These are phyloP conservation scores for Mycogona germanica DNA, from an alignment of 2,888 invertebrate genomes.

Conservation along the genomic window DNA sequence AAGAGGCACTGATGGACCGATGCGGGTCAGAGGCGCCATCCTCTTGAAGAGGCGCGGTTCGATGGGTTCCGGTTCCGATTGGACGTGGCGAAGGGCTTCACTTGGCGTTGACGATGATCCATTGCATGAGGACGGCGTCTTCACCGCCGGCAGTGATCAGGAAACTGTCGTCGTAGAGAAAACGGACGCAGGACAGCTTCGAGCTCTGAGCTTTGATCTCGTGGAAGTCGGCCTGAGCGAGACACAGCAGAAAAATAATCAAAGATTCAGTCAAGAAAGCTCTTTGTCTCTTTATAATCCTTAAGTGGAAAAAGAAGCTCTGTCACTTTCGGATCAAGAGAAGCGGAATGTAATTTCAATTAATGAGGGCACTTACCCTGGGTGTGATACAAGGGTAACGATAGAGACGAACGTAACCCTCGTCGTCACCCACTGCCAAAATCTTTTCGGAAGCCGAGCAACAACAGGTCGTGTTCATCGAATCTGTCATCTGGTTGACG, in stretches of 20 bases:
- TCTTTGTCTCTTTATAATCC: no score
- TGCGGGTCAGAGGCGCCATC: no score
- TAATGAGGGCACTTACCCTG: conserved; percentile 41
- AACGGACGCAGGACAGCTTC: conserved; percentile 61
- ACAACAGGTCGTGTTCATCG: conserved; percentile 67
- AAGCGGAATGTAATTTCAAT: neutral
- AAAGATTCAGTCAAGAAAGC: no score
- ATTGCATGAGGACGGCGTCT: conserved; percentile 80
- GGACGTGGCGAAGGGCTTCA: neutral
- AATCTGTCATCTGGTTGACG: conserved; percentile 70
- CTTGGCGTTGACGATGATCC: conserved; percentile 48
- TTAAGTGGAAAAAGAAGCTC: no score
- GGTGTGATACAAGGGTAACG: conserved; percentile 78
- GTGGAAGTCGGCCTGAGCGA: conserved; percentile 57
- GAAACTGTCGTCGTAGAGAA: conserved; percentile 74
- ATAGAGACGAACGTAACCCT: conserved; percentile 73
- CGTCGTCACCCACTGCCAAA: conserved; percentile 73
- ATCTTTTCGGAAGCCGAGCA: conserved; percentile 72
- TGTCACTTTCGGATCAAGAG: neutral
- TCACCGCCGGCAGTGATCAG: conserved; percentile 74
- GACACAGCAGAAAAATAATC: no score
- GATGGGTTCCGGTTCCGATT: no score
- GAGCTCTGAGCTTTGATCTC: conserved; percentile 80
- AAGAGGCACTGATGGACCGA: no score
- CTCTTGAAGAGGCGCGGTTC: no score